Conservation (phyloP, 2,797 vertebrate genomes). For the Enteromius anoplus region DNA sequence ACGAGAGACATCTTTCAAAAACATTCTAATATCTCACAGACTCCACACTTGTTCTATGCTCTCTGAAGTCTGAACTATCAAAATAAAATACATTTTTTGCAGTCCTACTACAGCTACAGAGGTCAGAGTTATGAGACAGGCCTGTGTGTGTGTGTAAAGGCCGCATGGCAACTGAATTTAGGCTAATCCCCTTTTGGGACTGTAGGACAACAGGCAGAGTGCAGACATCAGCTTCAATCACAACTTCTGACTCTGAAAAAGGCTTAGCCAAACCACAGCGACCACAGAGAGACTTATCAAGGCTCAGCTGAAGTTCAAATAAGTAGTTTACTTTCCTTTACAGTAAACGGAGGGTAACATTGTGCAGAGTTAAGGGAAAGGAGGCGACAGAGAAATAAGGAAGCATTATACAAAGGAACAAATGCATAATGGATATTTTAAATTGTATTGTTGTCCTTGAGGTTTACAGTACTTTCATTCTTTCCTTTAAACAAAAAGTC, state of each 20-base stretch:
- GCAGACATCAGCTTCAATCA: constrained; percentile 59
- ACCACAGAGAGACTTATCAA: constrained; percentile 39
- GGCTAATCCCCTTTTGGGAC: constrained; percentile 72
- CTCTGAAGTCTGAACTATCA: neutral
- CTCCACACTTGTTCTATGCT: neutral
- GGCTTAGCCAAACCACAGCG: constrained; percentile 38
- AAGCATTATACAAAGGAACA: neutral
- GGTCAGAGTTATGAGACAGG: neutral
- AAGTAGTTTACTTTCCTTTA: constrained; percentile 33
- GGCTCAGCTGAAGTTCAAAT: constrained; percentile 29
- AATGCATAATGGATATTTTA: neutral
- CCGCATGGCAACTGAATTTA: constrained; percentile 69
- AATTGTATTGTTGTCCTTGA: neutral
- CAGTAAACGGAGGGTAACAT: neutral
- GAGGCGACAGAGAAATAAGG: neutral
- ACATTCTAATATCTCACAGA: neutral
- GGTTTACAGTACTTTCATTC: neutral
- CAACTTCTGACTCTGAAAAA: constrained; percentile 33
- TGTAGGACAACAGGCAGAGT: constrained; percentile 66
- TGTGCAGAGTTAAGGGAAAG: neutral
- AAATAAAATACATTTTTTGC: constrained; percentile 2
- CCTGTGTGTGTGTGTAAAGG: constrained; percentile 2
- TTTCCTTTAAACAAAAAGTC: constrained; percentile 26
- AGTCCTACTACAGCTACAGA: constrained; percentile 2
- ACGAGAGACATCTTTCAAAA: neutral